Conservation (phyloP, 2,888 invertebrate genomes). For the Acrobasis consociella region DNA sequence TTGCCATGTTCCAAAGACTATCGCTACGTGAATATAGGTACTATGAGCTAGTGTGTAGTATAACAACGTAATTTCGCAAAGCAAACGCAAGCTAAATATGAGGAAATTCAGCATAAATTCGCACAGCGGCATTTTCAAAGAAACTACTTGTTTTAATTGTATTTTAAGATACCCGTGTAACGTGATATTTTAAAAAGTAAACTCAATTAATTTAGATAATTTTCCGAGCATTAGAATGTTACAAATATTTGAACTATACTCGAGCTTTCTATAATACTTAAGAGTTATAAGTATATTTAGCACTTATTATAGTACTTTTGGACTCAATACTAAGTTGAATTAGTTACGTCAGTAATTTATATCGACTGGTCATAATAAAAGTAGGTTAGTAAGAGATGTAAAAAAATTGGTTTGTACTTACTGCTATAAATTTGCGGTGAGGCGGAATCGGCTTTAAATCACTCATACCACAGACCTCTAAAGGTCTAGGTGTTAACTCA, state of each 20-base stretch:
- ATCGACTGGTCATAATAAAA: no score
- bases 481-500: conserved; percentile 34
- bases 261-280: no score
- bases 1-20: conserved; percentile 2
- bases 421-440: conserved; percentile 37
- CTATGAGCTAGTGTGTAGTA: not conserved
- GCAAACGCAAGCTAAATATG: conserved; percentile 18
- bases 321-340: no score
- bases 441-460: conserved; percentile 36
- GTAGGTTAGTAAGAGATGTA: no score
- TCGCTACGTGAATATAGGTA: not conserved
- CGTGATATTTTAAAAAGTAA: no score
- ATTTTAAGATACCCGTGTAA: not conserved
- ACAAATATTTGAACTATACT: no score
- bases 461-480: conserved; percentile 48
- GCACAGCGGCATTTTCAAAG: conserved; percentile 22
- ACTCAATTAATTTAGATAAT: no score
- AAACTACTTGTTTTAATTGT: not conserved
- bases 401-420: conserved; percentile 30
- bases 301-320: no score
- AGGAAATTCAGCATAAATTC: conserved; percentile 7
- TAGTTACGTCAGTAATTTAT: no score
- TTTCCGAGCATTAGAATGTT: no score
- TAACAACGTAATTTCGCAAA: conserved; percentile 21
- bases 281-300: no score